Evolutionary conservation across 2,888 invertebrate species (phyloP).

Genomic region (Drosophila nr. medialis): DNA sequence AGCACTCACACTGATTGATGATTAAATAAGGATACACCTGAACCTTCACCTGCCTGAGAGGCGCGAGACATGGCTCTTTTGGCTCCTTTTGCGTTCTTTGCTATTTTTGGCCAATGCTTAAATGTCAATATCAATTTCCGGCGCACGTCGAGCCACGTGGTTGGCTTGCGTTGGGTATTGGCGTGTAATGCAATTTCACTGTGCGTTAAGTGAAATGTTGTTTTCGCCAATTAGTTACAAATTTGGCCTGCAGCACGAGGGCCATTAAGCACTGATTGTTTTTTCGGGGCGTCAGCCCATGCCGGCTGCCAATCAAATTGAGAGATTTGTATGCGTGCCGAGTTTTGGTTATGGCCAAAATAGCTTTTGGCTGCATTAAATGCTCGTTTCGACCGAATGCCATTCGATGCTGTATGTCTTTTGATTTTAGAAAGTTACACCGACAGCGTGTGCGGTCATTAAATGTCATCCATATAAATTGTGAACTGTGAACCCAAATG

Average conservation of each 20-base stretch:
- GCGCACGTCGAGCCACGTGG: slow-evolving; percentile 29
- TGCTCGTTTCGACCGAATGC: slow-evolving; percentile 22
- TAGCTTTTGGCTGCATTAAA: slow-evolving; percentile 31
- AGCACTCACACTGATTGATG: slow-evolving; percentile 14
- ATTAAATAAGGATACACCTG: background rate
- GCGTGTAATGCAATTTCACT: slow-evolving; percentile 57
- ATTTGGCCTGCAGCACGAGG: slow-evolving; percentile 58
- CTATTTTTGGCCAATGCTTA: slow-evolving; percentile 9
- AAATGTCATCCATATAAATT: slow-evolving; percentile 55
- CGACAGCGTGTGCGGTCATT: slow-evolving; percentile 46
- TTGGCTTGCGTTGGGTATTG: background rate
- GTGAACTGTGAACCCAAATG: slow-evolving; percentile 50
- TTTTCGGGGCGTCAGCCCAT: slow-evolving; percentile 59
- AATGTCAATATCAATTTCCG: slow-evolving; percentile 50
- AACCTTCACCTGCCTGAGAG: background rate
- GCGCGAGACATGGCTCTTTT: background rate
- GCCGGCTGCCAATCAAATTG: slow-evolving; percentile 56
- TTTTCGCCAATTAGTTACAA: slow-evolving; percentile 77
- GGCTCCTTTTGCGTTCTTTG: background rate
- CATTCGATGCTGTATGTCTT: slow-evolving; percentile 38
- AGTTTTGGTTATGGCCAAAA: slow-evolving; percentile 34
- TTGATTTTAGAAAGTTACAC: slow-evolving; percentile 63
- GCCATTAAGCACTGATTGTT: slow-evolving; percentile 70
- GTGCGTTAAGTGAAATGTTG: slow-evolving; percentile 68
- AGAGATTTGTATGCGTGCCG: slow-evolving; percentile 70